Conservation (phyloP, 2,888 invertebrate genomes). For the Monochamus alternatus region DNA sequence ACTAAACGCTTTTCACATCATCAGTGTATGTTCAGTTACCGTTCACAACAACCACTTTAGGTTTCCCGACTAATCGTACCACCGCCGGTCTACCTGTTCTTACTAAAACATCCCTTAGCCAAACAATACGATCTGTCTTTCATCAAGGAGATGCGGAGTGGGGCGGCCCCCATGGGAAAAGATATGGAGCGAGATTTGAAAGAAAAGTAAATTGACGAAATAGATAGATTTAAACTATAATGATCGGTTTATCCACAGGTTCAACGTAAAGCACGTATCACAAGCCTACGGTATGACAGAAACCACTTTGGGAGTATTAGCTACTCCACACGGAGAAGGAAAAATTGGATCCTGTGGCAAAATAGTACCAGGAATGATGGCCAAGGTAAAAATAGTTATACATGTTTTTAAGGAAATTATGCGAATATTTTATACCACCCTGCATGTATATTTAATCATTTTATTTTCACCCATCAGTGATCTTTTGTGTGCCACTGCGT, state of each 20-base stretch:
- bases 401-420: no score
- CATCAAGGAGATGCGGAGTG: conserved; percentile 81
- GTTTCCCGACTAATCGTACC: conserved; percentile 74
- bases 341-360: conserved; percentile 80
- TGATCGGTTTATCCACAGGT: conserved; percentile 41
- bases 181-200: conserved; percentile 78
- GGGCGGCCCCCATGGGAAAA: conserved; percentile 87
- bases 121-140: conserved; percentile 83
- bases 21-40: no score
- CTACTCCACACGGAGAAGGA: conserved; percentile 65
- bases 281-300: conserved; percentile 90
- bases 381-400: conserved; percentile 71
- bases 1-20: no score
- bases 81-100: conserved; percentile 87
- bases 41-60: conserved; percentile 44
- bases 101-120: conserved; percentile 87
- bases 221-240: no score
- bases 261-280: conserved; percentile 57
- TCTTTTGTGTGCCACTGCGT: no score
- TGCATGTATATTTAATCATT: no score
- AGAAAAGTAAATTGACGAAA: conserved; percentile 51
- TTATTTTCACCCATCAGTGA: no score
- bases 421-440: no score
- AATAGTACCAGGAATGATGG: conserved; percentile 78
- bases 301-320: conserved; percentile 76